Conservation (phyloP, 2,797 vertebrate species). For the Crocidura indochinensis region DNA sequence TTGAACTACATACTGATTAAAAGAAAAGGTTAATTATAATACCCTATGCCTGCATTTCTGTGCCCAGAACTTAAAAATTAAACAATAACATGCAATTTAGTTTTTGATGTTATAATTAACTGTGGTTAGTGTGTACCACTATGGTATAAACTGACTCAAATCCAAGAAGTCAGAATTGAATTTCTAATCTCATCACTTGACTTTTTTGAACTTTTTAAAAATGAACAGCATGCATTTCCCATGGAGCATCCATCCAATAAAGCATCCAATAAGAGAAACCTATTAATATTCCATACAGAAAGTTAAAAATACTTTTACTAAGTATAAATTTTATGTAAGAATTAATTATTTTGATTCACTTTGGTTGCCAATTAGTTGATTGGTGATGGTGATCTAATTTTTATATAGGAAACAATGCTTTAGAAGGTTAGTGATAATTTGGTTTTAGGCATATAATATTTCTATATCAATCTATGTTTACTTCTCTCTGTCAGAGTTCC, state of each 20-base stretch:
- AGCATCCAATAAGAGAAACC: background rate
- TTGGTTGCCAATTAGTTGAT: no score
- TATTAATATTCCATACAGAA: background rate
- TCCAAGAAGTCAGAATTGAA: background rate
- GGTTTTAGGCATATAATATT: no score
- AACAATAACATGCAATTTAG: background rate
- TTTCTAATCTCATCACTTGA: background rate
- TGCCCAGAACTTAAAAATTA: conserved; percentile 23
- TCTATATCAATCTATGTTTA: no score
- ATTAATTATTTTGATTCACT: background rate
- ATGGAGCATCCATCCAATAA: conserved; percentile 40
- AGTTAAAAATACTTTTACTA: background rate
- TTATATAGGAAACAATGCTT: no score
- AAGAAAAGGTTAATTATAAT: conserved; percentile 6
- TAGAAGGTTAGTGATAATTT: no score
- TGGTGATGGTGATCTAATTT: no score
- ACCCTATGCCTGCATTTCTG: background rate
- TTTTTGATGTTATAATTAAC: background rate
- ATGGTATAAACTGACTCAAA: background rate
- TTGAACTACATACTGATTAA: conserved; percentile 21
- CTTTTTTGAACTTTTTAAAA: conserved; percentile 10
- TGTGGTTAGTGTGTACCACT: background rate
- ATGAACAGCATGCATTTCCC: background rate
- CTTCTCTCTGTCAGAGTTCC: no score
- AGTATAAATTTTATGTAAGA: background rate